phyloP scores from a whole-genome alignment of 1,140 invertebrate species.

The Ridgeia piscesae region DNA sequence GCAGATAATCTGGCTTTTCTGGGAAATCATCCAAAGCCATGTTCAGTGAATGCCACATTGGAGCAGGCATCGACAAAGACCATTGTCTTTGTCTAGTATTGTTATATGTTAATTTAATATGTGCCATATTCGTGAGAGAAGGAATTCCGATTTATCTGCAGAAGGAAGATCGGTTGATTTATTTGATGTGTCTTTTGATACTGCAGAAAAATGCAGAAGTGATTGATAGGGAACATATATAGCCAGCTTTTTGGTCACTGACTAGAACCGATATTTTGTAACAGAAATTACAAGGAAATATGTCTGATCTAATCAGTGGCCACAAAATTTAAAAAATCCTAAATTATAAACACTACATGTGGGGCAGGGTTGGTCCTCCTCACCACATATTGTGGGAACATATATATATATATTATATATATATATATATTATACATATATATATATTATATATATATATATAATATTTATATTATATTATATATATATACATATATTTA shows the following conservation, averaged over 20 bases:
- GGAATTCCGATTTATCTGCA: not conserved
- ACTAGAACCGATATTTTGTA: not conserved
- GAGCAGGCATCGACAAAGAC: not conserved
- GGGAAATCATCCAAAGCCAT: not conserved
- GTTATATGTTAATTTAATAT: not conserved
- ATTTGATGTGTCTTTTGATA: not conserved
- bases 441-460: too few relatives aligned
- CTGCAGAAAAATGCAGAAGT: not conserved
- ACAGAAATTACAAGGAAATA: not conserved
- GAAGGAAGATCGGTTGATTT: not conserved
- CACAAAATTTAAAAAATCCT: not conserved
- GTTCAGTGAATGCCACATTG: not conserved
- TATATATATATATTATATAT: too few relatives aligned
- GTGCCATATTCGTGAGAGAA: not conserved
- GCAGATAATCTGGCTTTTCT: not conserved
- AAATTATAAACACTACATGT: not conserved
- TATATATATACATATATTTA: too few relatives aligned
- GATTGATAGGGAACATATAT: not conserved
- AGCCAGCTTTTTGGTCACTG: not conserved
- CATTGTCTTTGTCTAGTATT: not conserved
- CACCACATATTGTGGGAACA: too few relatives aligned
- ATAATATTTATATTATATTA: too few relatives aligned
- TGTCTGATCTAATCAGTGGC: not conserved
- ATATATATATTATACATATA: too few relatives aligned
- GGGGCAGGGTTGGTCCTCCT: too few relatives aligned